Evolutionary conservation across 1,140 invertebrate genomes (phyloP), one percentile per base, ranked within the genome.

Genomic region (Apis florea): DNA sequence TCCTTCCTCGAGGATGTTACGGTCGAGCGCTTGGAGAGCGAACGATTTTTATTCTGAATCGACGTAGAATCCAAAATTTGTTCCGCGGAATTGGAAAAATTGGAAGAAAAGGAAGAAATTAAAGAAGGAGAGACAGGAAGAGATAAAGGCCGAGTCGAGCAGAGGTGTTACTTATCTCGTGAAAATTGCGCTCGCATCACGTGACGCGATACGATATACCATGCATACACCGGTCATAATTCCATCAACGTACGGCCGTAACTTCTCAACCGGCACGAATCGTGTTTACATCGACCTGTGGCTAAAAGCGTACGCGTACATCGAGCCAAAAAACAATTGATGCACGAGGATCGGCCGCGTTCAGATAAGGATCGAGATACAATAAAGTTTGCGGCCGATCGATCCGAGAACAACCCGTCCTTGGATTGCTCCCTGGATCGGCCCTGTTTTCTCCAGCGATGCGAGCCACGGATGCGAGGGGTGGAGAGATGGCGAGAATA

Each of bases 391-490:
- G 31, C 76, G 47, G 10, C 40, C 67, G 67, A 79, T 70, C 56
- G 61, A 19, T 68, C 24, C 2, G 31, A 31, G 31, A 6, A 40
- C 6, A n/a, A n/a, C n/a, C 21, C 56, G 76, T 61, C 56, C 67
- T 69, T 69, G 64, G 64, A 6, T 40, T 6, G 6, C 26, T 49
- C 21, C 12, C 26, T 53, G 11, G 63, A 47, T 68, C 51, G 75
- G 59, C 24, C 6, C n/a, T 58, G 31, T 79, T 79, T 71, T 79
- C 68, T 56, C 59, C 66, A 21, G n/a, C 54, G 76, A 51, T 78
- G 24, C 49, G 31, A 6, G 5, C 61, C 61, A 26, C 59, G 49
- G 49, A 51, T 64, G 24, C 54, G 76, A 78, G 53, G 61, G 47
- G 47, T 19, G 6, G 76, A 71, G 40, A 59, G 40, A 5, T 17